Evolutionary conservation across 1,140 invertebrate genomes (phyloP).

Genomic region (Rhyzopertha dominica): DNA sequence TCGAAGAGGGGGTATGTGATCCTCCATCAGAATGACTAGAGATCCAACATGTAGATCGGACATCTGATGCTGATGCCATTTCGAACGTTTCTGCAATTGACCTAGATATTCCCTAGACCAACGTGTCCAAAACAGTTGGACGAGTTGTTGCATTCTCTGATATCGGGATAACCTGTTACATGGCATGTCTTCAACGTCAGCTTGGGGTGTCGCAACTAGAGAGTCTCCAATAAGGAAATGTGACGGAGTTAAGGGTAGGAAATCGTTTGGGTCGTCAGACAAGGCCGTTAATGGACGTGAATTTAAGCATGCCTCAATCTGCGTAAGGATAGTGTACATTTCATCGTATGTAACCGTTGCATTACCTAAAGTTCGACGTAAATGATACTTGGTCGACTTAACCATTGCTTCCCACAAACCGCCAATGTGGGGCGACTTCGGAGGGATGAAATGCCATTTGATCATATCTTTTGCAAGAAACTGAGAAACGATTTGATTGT

Average conservation of each 20-base stretch:
- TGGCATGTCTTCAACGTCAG: conserved; percentile 1
- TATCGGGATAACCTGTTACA: not conserved
- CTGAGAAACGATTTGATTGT: too few species aligned
- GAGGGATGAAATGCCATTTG: too few species aligned
- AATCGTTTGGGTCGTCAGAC: too few species aligned
- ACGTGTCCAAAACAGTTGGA: not conserved
- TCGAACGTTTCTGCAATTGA: too few species aligned
- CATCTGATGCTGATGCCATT: too few species aligned
- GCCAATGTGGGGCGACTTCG: too few species aligned
- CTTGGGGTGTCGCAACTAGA: conserved; percentile 23
- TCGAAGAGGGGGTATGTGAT: too few species aligned
- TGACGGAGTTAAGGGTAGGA: conserved; percentile 31
- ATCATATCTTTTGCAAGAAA: too few species aligned
- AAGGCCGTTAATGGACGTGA: conserved; percentile 34
- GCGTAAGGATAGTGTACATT: conserved; percentile 21
- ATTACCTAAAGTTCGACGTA: conserved; percentile 25
- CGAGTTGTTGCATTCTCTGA: not conserved
- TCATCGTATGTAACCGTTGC: conserved; percentile 33
- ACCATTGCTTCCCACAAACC: too few species aligned
- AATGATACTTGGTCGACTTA: conserved; percentile 31
- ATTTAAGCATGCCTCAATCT: conserved; percentile 34
- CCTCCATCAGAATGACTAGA: too few species aligned
- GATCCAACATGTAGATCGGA: too few species aligned
- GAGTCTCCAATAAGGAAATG: conserved; percentile 42
- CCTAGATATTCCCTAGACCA: too few species aligned